Conservation (phyloP, 2,113 vertebrate genomes). For the Stigmatopora nigra region DNA sequence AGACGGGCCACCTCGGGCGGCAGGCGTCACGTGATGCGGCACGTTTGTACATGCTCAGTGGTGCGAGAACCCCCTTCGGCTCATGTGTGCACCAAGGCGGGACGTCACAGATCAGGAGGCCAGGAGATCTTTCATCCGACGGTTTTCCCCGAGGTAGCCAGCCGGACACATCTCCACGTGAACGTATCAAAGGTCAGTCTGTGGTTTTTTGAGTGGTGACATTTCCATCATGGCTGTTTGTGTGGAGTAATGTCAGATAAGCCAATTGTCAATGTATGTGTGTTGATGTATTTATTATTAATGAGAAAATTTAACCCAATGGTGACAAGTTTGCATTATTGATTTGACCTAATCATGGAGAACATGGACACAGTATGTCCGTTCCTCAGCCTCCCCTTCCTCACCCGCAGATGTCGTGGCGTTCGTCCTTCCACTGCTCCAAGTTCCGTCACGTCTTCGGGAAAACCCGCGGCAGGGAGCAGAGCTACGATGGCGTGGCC, state of each 20-base stretch:
- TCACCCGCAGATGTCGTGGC: conserved; percentile 83
- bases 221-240: background rate
- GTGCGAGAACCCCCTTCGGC: conserved; percentile 22
- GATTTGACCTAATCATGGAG: conserved; percentile 34
- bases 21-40: conserved; percentile 31
- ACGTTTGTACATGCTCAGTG: conserved; percentile 41
- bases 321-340: conserved; percentile 51
- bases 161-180: background rate
- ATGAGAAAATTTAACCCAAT: conserved; percentile 48
- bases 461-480: conserved; percentile 76
- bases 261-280: conserved; percentile 8
- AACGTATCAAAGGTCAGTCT: conserved; percentile 28
- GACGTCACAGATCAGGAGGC: conserved; percentile 44
- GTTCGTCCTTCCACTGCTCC: conserved; percentile 76
- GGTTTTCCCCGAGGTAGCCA: background rate
- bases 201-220: conserved; percentile 9
- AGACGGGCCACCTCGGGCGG: background rate
- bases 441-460: conserved; percentile 87
- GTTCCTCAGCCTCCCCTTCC: background rate
- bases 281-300: conserved; percentile 51
- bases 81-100: conserved; percentile 34
- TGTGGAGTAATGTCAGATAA: background rate
- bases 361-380: background rate
- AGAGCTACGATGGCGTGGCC: conserved; percentile 79
- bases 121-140: background rate